Percentiles rank a stretch among this genome's conserved stretches.
phyloP scores from a whole-genome alignment of 2,888 invertebrate species.

The Agrochola litura region DNA sequence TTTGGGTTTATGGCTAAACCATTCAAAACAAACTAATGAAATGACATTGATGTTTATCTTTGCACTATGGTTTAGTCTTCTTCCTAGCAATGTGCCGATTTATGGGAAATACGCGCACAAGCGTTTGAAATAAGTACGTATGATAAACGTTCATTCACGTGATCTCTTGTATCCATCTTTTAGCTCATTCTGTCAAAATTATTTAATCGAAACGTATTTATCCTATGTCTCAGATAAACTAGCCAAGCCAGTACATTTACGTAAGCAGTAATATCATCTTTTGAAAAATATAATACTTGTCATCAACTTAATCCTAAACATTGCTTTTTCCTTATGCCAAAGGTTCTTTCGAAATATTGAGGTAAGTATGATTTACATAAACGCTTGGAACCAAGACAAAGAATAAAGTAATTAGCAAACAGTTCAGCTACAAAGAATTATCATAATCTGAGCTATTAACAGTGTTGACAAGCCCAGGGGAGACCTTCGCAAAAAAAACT shows the following conservation, averaged over 20 bases:
- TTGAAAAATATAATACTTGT: too few relatives aligned
- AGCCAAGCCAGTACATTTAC: too few relatives aligned
- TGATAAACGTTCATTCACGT: too few relatives aligned
- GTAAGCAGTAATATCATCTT: too few relatives aligned
- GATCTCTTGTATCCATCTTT: too few relatives aligned
- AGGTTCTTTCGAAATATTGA: not conserved
- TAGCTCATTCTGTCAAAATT: too few relatives aligned
- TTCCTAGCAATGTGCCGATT: not conserved
- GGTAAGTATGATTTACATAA: not conserved
- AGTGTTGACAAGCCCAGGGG: constrained; percentile 44
- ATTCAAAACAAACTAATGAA: not conserved
- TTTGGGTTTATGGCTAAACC: too few relatives aligned
- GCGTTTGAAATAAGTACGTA: too few relatives aligned
- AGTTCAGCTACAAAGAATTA: constrained; percentile 15
- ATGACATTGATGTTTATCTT: not conserved
- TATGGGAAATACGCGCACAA: not conserved
- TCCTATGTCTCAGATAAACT: too few relatives aligned
- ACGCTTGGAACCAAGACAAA: not conserved
- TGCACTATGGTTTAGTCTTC: not conserved
- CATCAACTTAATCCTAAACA: not conserved
- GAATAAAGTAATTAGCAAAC: not conserved
- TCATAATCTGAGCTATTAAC: constrained; percentile 67
- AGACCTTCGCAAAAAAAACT: constrained; percentile 26
- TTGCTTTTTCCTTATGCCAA: not conserved
- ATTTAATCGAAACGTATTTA: too few relatives aligned